These are phyloP conservation scores for Microctonus aethiopoides DNA, from an alignment of 2,888 invertebrate species.

Conservation along the genomic window DNA sequence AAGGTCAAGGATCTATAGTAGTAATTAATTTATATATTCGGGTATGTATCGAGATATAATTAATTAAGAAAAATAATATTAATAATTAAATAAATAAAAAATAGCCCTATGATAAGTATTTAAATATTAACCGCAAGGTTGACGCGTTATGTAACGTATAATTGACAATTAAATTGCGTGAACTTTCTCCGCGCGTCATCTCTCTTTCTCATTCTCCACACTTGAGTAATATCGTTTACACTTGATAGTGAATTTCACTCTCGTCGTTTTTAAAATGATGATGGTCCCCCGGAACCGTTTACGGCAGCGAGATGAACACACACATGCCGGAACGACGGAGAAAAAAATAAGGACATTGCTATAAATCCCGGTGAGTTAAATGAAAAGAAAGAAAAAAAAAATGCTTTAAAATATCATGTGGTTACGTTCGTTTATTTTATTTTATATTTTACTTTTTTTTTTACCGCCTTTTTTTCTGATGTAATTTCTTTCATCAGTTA, in stretches of 20 bases:
- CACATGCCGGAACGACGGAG: slow-evolving; percentile 2
- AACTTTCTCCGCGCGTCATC: slow-evolving; percentile 33
- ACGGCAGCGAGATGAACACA: not conserved
- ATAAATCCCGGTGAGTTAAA: slow-evolving; percentile 23
- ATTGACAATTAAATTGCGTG: slow-evolving; percentile 31
- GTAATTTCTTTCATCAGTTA: slow-evolving; percentile 52
- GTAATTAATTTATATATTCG: not conserved
- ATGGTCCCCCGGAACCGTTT: not conserved
- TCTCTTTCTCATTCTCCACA: slow-evolving; percentile 7
- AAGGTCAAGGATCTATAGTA: slow-evolving; percentile 22
- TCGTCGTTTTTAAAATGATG: slow-evolving; percentile 4
- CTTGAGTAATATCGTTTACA: slow-evolving; percentile 3
- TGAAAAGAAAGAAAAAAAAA: slow-evolving; percentile 1
- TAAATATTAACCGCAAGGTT: slow-evolving; percentile 38
- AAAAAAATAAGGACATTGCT: slow-evolving; percentile 19
- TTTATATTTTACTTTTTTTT: not conserved
- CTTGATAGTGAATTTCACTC: slow-evolving; percentile 36
- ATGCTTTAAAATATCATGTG: slow-evolving; percentile 3
- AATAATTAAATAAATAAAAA: not conserved
- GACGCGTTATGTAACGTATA: slow-evolving; percentile 28
- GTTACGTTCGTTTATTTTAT: not conserved
- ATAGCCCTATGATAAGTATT: slow-evolving; percentile 27
- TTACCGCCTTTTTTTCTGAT: slow-evolving; percentile 42
- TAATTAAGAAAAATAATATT: not conserved
- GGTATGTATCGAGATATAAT: not conserved